Conservation (phyloP, 2,888 invertebrate genomes). For the Troides aeacus region DNA sequence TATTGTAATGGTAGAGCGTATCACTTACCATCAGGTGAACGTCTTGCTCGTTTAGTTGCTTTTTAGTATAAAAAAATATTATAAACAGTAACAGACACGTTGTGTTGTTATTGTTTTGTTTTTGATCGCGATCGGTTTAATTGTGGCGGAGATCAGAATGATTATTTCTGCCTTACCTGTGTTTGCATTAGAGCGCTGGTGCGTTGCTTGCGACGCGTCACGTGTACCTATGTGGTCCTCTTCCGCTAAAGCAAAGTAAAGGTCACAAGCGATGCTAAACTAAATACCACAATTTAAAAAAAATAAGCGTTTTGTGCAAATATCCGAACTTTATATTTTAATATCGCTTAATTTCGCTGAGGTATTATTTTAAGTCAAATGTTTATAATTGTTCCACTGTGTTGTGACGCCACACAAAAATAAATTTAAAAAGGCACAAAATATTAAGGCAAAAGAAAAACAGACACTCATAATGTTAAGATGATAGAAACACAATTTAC, state of each 20-base stretch:
- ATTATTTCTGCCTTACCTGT: conserved; percentile 47
- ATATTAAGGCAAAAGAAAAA: not conserved
- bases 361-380: too few relatives aligned
- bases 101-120: not conserved
- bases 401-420: not conserved
- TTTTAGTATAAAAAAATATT: too few relatives aligned
- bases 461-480: conserved; percentile 9
- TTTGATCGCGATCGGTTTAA: not conserved
- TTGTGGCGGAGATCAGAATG: not conserved
- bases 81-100: too few relatives aligned
- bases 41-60: too few relatives aligned
- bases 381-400: too few relatives aligned
- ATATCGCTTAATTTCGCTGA: too few relatives aligned
- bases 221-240: conserved; percentile 84
- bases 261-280: conserved; percentile 32
- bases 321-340: not conserved
- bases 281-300: conserved; percentile 33
- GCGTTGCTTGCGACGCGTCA: conserved; percentile 54
- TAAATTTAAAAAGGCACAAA: not conserved
- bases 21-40: too few relatives aligned
- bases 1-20: too few relatives aligned
- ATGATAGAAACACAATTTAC: conserved; percentile 52
- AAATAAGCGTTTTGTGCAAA: conserved; percentile 34
- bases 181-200: conserved; percentile 48
- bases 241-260: conserved; percentile 81